Conservation (phyloP, 2,888 invertebrate genomes). For the Dynastes tityus region DNA sequence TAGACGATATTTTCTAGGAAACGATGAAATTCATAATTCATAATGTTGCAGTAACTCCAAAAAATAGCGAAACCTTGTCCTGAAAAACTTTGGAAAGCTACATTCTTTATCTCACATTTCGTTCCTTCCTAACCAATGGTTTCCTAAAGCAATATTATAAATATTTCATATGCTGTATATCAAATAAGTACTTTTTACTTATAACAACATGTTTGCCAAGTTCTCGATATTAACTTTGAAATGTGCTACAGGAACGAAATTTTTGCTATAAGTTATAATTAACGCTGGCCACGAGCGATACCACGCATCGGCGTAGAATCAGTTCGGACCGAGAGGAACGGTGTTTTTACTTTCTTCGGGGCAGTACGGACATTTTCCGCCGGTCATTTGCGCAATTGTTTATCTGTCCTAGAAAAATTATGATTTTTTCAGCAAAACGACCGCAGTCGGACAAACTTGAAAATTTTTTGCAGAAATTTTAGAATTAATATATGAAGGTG, state of each 20-base stretch:
- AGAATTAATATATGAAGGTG: too few species aligned
- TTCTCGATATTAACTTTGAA: not conserved
- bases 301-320: too few species aligned
- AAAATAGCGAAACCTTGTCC: not conserved
- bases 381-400: too few species aligned
- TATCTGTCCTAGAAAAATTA: too few species aligned
- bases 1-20: constrained; percentile 2
- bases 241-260: not conserved
- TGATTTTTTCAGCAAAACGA: too few species aligned
- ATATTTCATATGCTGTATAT: constrained; percentile 46
- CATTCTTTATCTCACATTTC: not conserved
- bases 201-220: constrained; percentile 22
- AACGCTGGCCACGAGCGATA: too few species aligned
- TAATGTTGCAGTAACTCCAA: not conserved
- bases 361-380: too few species aligned
- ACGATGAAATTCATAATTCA: not conserved
- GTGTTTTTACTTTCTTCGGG: too few species aligned
- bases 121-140: constrained; percentile 19
- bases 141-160: constrained; percentile 46
- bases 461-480: too few species aligned
- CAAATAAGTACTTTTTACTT: constrained; percentile 25
- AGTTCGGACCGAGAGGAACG: too few species aligned
- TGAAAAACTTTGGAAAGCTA: not conserved
- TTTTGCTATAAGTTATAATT: too few species aligned
- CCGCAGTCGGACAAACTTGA: too few species aligned